phyloP scores from a whole-genome alignment of 2,888 invertebrate genomes.

The Caenorhabditis sp. region DNA sequence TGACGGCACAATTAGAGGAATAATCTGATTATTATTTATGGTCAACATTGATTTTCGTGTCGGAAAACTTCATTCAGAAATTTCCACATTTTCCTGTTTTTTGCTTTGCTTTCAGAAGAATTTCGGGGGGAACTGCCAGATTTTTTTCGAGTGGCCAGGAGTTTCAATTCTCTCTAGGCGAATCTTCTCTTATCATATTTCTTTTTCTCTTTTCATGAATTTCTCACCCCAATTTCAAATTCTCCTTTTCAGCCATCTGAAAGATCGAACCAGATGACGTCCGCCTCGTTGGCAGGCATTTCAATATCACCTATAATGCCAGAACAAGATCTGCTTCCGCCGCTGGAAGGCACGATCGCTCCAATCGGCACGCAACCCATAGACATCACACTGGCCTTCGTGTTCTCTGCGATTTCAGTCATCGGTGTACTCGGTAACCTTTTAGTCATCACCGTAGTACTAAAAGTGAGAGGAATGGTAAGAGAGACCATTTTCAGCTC shows the following conservation, averaged over 20 bases:
- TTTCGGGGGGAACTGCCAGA: not conserved
- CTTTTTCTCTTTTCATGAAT: not conserved
- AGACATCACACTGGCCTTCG: conserved; percentile 73
- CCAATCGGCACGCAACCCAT: conserved; percentile 52
- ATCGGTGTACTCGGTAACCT: conserved; percentile 81
- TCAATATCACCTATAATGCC: conserved; percentile 54
- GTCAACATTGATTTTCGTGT: conserved; percentile 31
- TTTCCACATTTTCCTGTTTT: not conserved
- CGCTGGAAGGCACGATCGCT: conserved; percentile 30
- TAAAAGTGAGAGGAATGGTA: conserved; percentile 76
- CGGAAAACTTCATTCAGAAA: not conserved
- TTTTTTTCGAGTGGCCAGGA: too few species aligned
- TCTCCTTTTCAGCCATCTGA: conserved; percentile 20
- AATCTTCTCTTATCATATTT: not conserved
- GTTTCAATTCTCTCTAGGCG: too few species aligned
- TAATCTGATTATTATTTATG: conserved; percentile 55
- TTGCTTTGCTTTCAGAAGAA: not conserved
- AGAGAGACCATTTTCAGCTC: not conserved
- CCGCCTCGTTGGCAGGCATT: conserved; percentile 58
- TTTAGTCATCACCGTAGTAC: conserved; percentile 81
- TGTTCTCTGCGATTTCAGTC: conserved; percentile 76
- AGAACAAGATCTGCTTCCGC: conserved; percentile 10
- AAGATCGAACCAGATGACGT: conserved; percentile 44
- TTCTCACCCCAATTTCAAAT: not conserved
- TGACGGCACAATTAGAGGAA: conserved; percentile 33